These are phyloP conservation scores for Sander lucioperca DNA, from an alignment of 2,113 vertebrate species.

Conservation along the genomic window DNA sequence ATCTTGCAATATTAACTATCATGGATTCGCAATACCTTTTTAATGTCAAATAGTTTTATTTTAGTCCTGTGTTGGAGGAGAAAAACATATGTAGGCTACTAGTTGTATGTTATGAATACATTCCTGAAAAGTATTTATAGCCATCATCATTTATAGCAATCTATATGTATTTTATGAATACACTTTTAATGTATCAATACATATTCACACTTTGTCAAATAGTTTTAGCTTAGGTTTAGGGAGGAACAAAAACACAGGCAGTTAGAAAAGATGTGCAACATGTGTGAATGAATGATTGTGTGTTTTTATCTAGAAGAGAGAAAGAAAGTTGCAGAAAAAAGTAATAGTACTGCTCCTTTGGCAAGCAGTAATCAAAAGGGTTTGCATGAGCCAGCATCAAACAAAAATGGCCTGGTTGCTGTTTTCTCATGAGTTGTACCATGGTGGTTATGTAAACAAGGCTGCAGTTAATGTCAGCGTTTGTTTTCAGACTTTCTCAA, in stretches of 20 bases:
- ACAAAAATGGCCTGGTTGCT: slow-evolving; percentile 9
- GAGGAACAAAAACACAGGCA: background rate
- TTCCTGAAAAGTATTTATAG: background rate
- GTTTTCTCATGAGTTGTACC: slow-evolving; percentile 40
- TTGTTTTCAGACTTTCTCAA: slow-evolving; percentile 70
- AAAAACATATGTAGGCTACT: background rate
- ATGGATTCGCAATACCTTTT: background rate
- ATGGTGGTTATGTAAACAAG: slow-evolving; percentile 60
- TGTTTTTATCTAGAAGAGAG: background rate
- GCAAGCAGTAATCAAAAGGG: slow-evolving; percentile 1
- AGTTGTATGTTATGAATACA: background rate
- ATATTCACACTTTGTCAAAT: background rate
- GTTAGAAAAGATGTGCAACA: background rate
- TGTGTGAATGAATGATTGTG: background rate
- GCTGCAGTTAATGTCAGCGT: slow-evolving; percentile 51
- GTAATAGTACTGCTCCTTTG: background rate
- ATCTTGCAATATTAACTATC: background rate
- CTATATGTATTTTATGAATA: background rate
- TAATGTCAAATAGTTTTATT: background rate
- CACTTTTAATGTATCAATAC: background rate
- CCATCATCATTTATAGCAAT: background rate
- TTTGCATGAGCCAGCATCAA: background rate
- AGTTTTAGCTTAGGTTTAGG: background rate
- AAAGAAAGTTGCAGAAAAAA: background rate
- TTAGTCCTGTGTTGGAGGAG: background rate